Base-by-base conservation (phyloP, 2,888 invertebrate genomes). In the Drosophila paranaensis region DNA sequence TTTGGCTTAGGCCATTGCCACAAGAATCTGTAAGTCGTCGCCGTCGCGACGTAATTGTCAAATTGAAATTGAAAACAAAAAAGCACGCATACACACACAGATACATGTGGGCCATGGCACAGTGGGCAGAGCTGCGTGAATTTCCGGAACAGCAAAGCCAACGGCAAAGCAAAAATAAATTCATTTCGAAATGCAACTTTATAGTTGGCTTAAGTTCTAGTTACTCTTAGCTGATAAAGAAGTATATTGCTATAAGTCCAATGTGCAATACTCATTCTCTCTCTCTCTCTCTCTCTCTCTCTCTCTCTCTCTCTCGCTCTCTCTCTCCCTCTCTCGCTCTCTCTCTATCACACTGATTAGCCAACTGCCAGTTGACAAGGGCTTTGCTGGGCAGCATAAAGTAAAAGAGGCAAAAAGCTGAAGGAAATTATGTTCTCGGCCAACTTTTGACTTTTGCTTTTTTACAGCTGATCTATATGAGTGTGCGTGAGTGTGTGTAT, bases 51-150 rank as follows among this genome's bases (percentile, higher is more conserved):
- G 65, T 73, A 67, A 71, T 77, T 74, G 70, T 71, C 67, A 74
- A 84, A 74, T 79, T 71, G 54, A 85, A 82, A 85, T 77, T 74
- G 74, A 84, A 76, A 74, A 69, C 77, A 74, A 82, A 72, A 42
- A 25, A 14, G 14, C 8, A 25, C 25, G 25, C 14, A 27, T 4
- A 16, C 42, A 82, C 54, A 79, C 46, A 37, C 8, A 27, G 10
- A 16, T n/a, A 42, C 20, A 27, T 16, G 35, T 6, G 9, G 8
- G 11, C 0, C 60, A 30, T 5, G 16, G 57, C 48, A 74, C 62
- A 69, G 70, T 57, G 63, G 56, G 20, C 33, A 3, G 2, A 43
- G 20, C 43, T 11, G 5, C 42, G 4, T 6, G 5, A 13, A 25
- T 6, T 11, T 13, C 6, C 13, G 1, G 13, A 45, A 5, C 6